Base-by-base conservation (phyloP, 2,797 vertebrate genomes). In the Pseudochaenichthys georgianus region DNA sequence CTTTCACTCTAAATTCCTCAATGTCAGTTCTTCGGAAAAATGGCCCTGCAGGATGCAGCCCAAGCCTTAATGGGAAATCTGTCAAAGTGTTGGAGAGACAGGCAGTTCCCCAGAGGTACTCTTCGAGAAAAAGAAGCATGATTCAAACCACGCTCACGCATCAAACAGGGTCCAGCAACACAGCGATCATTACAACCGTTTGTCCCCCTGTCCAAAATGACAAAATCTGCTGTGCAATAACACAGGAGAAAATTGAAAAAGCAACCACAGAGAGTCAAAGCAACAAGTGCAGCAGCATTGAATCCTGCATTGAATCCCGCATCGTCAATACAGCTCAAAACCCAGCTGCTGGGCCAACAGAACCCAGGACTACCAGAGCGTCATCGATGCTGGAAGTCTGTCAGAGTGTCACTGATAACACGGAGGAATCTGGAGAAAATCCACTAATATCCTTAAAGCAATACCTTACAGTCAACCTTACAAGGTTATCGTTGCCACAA, bases 391-490 rank as follows among this genome's bases (percentile, higher is more conserved):
- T 15, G 28, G 72, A 81, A 12, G 70, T 79, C 53, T 57, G 62
- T 79, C 81, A 67, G 45, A 78, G 52, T 51, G 61, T 83, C 70
- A 64, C 69, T 1, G 80, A 74, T 34, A 66, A 72, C 68, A 79
- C 64, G 7, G 80, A 88, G 83, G 89, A 83, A 67, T 70, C 74
- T 28, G 68, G 2, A 50, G 86, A 87, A 75, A 84, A 78, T 86
- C 88, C 87, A 31, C 46, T 86, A 9, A 69, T 84, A 77, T 84
- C 89, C 38, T 83, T 94, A 75, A 95, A 90, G 79, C 93, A 93
- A 89, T 95, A 95, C 67, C 83, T 95, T 34, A 94, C 84, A 15
- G 94, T 96, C 57, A 90, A 75, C 70, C 86, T 96, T 41, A 94
- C 90, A 8, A 88, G 95, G 83, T 71, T 96, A 60, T 72, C 92